A percentile compares a stretch with the other conserved stretches of the same genome.
Conservation (phyloP, 2,113 vertebrate species). For the Oenanthe melanoleuca region DNA sequence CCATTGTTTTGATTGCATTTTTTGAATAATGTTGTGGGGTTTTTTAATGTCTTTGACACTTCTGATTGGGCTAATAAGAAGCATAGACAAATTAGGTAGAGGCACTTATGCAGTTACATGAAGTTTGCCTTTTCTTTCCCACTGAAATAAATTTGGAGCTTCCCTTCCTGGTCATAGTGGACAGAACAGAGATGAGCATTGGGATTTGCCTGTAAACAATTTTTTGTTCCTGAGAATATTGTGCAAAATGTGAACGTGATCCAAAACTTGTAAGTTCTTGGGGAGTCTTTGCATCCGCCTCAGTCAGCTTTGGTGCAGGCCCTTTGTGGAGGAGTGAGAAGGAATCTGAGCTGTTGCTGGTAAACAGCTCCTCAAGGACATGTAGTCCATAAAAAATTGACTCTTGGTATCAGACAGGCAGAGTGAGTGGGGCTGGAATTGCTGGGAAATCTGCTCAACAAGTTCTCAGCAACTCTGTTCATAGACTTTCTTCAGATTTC, state of each 20-base stretch:
- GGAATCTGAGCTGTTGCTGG: neutral
- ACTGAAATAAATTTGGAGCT: neutral
- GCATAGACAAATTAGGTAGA: neutral
- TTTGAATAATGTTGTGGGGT: neutral
- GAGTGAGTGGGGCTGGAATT: neutral
- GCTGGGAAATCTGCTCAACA: neutral
- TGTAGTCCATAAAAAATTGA: neutral
- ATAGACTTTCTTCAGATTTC: neutral
- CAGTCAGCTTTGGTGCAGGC: neutral
- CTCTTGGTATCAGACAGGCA: neutral
- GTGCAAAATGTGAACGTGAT: neutral
- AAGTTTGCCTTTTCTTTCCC: neutral
- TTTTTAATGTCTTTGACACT: constrained; percentile 7
- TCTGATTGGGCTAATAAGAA: constrained; percentile 13
- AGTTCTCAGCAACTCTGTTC: neutral
- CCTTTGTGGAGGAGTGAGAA: neutral
- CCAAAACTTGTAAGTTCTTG: neutral
- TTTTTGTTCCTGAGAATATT: neutral
- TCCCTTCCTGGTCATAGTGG: neutral
- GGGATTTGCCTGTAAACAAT: neutral
- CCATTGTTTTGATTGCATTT: constrained; percentile 6
- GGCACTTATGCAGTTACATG: neutral
- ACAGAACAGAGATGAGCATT: neutral
- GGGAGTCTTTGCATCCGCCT: neutral
- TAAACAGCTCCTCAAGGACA: neutral